Base-by-base conservation (phyloP, 2,888 invertebrate genomes). In the Mechanitis messenoides region DNA sequence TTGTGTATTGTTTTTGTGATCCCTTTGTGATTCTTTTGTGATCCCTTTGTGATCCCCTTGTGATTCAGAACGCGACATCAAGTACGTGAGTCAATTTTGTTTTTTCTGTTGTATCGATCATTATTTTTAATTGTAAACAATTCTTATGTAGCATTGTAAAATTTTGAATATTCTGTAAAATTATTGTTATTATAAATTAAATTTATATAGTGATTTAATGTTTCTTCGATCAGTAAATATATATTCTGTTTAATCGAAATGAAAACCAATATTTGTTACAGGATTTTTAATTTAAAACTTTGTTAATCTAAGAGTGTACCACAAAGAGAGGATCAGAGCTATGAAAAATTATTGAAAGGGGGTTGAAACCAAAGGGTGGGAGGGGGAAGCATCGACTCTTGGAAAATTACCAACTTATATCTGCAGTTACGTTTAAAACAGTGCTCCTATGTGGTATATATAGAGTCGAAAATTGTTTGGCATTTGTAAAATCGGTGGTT, bases 291-390 rank as follows among this genome's bases (percentile, higher is more conserved):
- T 89, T 88, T 89, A 77, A 87, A 90, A 90, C 85, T 90, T 90
- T 89, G 85, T 89, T 89, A 89, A 89, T 89, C 86, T 87, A 85
- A 87, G 84, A 84, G 84, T 76, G 76, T 71, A 81, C 87, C 87
- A 84, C 88, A 88, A 86, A 89, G 87, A 83, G 77, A 78, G 83
- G 87, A 88, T 90, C 88, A 87, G 80, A 85, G 84, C 88, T 87
- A 85, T 89, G 89, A 89, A 90, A 90, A 90, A 89, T 89, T 90
- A 90, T 90, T 90, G 89, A 87, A 88, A 87, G 86, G 87, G 89
- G 88, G 87, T 79, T 72, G 72, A 65, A 75, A 67, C 71, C 62
- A 78, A 79, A 75, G 77, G 81, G 75, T 72, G 75, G 81, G 77
- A 73, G 71, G 74, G 75, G 78, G 80, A 72, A 77, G 77, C 78